Evolutionary conservation across 2,797 vertebrate genomes (phyloP).

Genomic region (Pagetopsis macropterus): DNA sequence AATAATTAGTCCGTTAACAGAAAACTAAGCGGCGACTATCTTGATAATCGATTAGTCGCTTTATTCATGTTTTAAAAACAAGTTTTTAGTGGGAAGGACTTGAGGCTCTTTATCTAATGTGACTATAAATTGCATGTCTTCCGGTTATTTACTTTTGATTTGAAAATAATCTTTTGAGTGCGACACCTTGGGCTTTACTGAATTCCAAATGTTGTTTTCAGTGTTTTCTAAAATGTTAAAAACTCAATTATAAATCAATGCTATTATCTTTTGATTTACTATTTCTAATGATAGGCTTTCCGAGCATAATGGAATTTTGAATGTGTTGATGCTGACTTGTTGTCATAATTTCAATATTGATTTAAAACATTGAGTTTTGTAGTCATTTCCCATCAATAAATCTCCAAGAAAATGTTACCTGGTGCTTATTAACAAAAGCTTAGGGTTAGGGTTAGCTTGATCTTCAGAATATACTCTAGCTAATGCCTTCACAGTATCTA

Average conservation of each 20-base stretch:
- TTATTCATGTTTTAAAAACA: neutral
- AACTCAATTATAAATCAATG: too few species aligned
- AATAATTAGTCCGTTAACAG: neutral
- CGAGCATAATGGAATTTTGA: too few species aligned
- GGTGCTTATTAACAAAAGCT: too few species aligned
- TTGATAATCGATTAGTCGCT: neutral
- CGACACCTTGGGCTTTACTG: neutral
- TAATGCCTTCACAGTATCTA: neutral
- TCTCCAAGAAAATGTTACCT: too few species aligned
- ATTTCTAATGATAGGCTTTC: too few species aligned
- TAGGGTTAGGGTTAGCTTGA: too few species aligned
- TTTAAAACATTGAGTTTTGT: too few species aligned
- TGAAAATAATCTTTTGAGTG: neutral
- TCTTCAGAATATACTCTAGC: neutral
- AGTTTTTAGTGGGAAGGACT: neutral
- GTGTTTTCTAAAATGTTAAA: too few species aligned
- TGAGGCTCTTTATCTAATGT: neutral
- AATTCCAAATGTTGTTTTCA: neutral
- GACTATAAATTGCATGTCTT: neutral
- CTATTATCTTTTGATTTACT: too few species aligned
- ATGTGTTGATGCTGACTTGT: too few species aligned
- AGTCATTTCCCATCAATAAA: too few species aligned
- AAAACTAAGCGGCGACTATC: neutral
- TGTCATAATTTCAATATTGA: too few species aligned
- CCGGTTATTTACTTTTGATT: neutral